Evolutionary conservation across 1,140 invertebrate genomes (phyloP).

Genomic region (Lordiphosa collinella): DNA sequence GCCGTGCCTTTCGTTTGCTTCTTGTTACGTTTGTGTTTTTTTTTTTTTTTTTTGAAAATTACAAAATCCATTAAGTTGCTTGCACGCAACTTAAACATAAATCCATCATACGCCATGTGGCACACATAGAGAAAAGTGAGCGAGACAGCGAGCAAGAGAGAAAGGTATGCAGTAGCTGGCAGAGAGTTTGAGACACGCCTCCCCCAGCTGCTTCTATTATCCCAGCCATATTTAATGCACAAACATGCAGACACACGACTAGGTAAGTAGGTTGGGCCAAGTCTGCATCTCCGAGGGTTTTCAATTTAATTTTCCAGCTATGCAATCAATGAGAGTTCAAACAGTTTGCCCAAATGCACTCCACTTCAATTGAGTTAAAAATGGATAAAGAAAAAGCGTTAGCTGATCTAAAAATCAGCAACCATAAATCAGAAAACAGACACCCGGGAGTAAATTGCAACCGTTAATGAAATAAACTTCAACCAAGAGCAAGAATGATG

Average conservation of each 20-base stretch:
- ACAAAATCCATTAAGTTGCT: constrained; percentile 78
- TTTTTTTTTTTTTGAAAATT: constrained; percentile 53
- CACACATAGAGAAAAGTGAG: constrained; percentile 38
- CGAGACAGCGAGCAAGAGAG: constrained; percentile 6
- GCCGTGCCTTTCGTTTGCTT: constrained; percentile 30
- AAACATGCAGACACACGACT: constrained; percentile 73
- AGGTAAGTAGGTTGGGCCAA: constrained; percentile 68
- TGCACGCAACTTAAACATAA: constrained; percentile 78
- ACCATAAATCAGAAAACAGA: constrained; percentile 37
- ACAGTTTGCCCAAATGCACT: constrained; percentile 16
- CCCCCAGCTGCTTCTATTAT: constrained; percentile 59
- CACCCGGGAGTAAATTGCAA: constrained; percentile 38
- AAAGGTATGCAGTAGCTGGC: constrained; percentile 23
- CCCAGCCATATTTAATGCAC: constrained; percentile 70
- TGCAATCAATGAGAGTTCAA: constrained; percentile 63
- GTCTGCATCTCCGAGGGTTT: constrained; percentile 46
- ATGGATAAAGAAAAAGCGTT: too few relatives aligned
- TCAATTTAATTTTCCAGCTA: constrained; percentile 68
- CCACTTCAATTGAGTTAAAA: too few relatives aligned
- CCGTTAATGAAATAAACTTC: constrained; percentile 44
- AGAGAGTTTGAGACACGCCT: constrained; percentile 12
- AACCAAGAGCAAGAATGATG: constrained; percentile 6
- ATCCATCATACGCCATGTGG: constrained; percentile 77
- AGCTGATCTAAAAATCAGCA: constrained; percentile 1
- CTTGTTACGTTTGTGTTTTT: constrained; percentile 27